These are phyloP conservation scores for Chitala chitala DNA, from an alignment of 2,113 vertebrate species.

Conservation along the genomic window DNA sequence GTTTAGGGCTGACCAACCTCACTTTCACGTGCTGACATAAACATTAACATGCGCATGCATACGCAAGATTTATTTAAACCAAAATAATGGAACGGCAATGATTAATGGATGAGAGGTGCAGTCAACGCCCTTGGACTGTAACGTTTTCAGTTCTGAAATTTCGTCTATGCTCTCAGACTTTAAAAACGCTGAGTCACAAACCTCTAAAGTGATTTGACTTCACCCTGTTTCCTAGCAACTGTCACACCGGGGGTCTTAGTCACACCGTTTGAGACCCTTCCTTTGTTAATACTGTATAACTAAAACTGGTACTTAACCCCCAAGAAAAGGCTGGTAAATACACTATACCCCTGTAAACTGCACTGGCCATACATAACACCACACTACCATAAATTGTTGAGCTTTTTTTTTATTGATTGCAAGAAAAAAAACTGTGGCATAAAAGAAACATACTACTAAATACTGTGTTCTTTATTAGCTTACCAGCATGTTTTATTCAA, in stretches of 20 bases:
- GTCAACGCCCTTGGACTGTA: not conserved
- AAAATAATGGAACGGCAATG: not conserved
- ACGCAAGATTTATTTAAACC: not conserved
- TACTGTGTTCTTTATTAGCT: not conserved
- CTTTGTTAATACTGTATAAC: not conserved
- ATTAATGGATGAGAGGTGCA: not conserved
- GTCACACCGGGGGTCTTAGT: conserved; percentile 7
- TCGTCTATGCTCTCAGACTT: not conserved
- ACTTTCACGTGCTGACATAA: not conserved
- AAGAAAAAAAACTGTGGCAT: not conserved
- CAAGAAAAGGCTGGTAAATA: not conserved
- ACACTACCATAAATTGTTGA: not conserved
- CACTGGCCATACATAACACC: not conserved
- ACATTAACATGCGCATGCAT: not conserved
- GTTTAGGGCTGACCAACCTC: too few relatives aligned
- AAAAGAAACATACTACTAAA: not conserved
- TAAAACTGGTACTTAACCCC: not conserved
- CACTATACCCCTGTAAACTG: not conserved
- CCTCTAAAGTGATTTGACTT: conserved; percentile 1
- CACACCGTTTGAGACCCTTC: not conserved
- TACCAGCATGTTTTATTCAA: not conserved
- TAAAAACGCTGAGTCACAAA: conserved; percentile 11
- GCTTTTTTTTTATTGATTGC: not conserved
- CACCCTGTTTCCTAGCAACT: not conserved
- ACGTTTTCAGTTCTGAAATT: not conserved